Evolutionary conservation across 2,888 invertebrate species (phyloP).

Genomic region (Chouioia cunea): DNA sequence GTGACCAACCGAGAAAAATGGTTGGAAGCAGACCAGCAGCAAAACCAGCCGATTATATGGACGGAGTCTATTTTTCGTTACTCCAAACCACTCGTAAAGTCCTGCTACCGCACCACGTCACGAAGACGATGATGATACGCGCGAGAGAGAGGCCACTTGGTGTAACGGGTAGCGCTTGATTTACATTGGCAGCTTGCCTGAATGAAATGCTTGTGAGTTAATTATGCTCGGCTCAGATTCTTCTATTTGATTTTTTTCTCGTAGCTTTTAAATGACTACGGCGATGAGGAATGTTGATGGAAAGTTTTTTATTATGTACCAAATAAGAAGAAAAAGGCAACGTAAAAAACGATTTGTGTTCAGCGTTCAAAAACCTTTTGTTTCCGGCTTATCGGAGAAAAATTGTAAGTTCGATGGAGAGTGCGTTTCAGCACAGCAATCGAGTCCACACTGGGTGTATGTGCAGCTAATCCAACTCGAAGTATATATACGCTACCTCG

Average conservation of each 20-base stretch:
- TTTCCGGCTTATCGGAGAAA: constrained; percentile 14
- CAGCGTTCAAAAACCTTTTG: not conserved
- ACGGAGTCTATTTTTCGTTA: constrained; percentile 29
- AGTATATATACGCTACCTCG: constrained; percentile 5
- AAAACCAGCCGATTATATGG: constrained; percentile 6
- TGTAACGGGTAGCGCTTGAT: constrained; percentile 28
- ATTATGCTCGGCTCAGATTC: constrained; percentile 20
- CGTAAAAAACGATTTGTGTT: constrained; percentile 9
- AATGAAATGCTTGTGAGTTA: constrained; percentile 37
- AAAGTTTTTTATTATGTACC: not conserved
- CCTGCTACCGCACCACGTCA: constrained; percentile 4
- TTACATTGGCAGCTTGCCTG: constrained; percentile 12
- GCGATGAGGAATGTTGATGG: not conserved
- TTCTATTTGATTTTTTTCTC: not conserved
- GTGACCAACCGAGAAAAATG: constrained; percentile 35
- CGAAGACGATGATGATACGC: not conserved
- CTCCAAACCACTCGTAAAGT: constrained; percentile 38
- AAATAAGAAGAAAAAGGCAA: not conserved
- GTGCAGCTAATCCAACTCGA: constrained; percentile 41
- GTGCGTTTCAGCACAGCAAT: constrained; percentile 39
- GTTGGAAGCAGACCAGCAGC: constrained; percentile 21
- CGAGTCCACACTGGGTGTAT: constrained; percentile 40
- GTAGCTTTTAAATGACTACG: constrained; percentile 28
- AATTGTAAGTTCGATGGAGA: constrained; percentile 50
- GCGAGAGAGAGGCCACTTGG: not conserved